Base-by-base conservation (phyloP, 1,140 invertebrate species). In the Apis laboriosa region DNA sequence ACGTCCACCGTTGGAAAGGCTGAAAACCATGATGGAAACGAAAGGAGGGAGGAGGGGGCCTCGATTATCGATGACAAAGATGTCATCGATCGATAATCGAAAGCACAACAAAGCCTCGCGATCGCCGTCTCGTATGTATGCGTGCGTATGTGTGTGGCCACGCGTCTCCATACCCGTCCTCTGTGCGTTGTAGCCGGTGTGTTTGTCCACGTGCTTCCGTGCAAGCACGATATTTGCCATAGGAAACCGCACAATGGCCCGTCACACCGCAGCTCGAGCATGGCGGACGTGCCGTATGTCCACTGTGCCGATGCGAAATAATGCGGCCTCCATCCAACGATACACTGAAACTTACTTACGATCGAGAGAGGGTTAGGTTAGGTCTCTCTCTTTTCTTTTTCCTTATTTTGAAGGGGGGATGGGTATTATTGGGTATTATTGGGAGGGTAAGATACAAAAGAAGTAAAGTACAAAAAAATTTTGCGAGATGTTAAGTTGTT, bases 221-320 rank as follows among this genome's bases (percentile, higher is more conserved):
- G 53, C 53, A 61, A 19, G 78, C 67, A 60, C 74, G 83, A 83
- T 91, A 89, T 91, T 91, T 91, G 84, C 86, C 84, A 76, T 84
- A 83, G 85, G 84, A 88, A 87, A 88, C 87, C 87, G 71, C 87
- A 88, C 87, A 88, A 88, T 88, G 73, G 86, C 74, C 84, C 77
- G 86, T 87, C 87, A 87, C 87, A 86, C 80, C 87, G 77, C 87
- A 85, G 60, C 86, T 75, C 83, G 78, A 77, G 85, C 79, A 79
- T 85, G 67, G 74, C 71, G 75, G 74, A 84, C 75, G 78, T 79
- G 82, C 61, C 73, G 68, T 80, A 3, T 34, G 77, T 66, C 81
- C 86, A 84, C 66, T 43, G 63, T 63, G 70, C 53, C 79, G 58
- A 80, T 80, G 76, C 82, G 72, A 64, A 82, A 84, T 76, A 70